Base-by-base conservation (phyloP, 2,888 invertebrate genomes). In the Athripsodes cinereus region DNA sequence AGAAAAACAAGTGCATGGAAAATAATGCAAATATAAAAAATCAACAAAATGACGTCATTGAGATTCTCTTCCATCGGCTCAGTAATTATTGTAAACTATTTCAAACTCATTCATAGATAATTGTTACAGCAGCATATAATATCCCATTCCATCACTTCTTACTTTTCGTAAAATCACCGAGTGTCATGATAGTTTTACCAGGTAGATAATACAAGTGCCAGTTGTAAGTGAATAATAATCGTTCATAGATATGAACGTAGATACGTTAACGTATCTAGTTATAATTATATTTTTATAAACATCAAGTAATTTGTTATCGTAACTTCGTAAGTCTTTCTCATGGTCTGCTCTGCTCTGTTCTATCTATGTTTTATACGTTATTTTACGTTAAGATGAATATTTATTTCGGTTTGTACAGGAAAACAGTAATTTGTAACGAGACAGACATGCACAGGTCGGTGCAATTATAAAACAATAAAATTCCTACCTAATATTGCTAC, bases 41-140 rank as follows among this genome's bases (percentile, higher is more conserved):
- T n/a, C 31, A 31, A 31, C 5, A 40, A 40, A 40, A 40, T 40
- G 40, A 40, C 13, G 16, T 40, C 40, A 40, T 40, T 40, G 40
- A 16, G 13, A 40, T 16, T 8, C 13, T 40, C 16, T 13, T 40
- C 40, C 10, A 26, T n/a, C 13, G 40, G 40, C 16, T 40, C 16
- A 16, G 13, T 40, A 16, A 40, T 3, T 8, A 40, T 40, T 5
- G 40, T 16, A 2, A 16, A 50, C 18, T 50, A 26, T 50, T 26
- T 26, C 50, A 50, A 26, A 22, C 20, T 50, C 13, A 50, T 50
- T 8, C 26, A 50, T 13, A 50, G 50, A 50, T 50, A 50, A 50
- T 50, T 50, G 13, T 40, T n/a, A 40, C 16, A 40, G 13, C 40
- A 40, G 13, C 26, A 26, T 26, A 26, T 10, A 26, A 10, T 26